These are phyloP conservation scores for Anodontia alba DNA, from an alignment of 2,888 invertebrate genomes.

Conservation along the genomic window DNA sequence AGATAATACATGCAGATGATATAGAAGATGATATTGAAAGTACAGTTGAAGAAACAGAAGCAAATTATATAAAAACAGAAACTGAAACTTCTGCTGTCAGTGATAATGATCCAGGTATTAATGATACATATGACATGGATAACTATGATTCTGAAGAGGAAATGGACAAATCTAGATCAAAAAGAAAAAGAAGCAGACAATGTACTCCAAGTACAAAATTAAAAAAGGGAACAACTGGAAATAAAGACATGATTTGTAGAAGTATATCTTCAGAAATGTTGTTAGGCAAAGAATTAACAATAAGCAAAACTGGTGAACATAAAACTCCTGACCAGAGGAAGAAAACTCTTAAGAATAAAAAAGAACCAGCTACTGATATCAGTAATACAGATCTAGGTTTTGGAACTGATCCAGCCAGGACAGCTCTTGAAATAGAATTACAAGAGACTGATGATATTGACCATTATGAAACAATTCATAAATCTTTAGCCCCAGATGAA, in stretches of 20 bases:
- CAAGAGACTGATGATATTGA: not conserved
- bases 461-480: slow-evolving; percentile 7
- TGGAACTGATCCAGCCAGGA: not conserved
- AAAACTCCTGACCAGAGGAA: not conserved
- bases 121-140: too few relatives aligned
- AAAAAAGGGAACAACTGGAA: too few relatives aligned
- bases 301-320: not conserved
- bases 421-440: not conserved
- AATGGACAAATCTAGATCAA: too few relatives aligned
- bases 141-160: too few relatives aligned
- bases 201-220: too few relatives aligned
- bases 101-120: too few relatives aligned
- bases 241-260: too few relatives aligned
- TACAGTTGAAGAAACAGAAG: not conserved
- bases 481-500: not conserved
- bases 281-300: not conserved
- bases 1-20: too few relatives aligned
- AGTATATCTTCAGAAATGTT: too few relatives aligned
- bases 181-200: too few relatives aligned
- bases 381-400: not conserved
- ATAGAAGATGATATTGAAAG: not conserved
- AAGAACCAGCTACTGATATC: not conserved
- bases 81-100: too few relatives aligned
- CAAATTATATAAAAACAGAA: too few relatives aligned
- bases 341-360: not conserved